phyloP scores from a whole-genome alignment of 2,113 vertebrate species.

The Triplophysa rosa region DNA sequence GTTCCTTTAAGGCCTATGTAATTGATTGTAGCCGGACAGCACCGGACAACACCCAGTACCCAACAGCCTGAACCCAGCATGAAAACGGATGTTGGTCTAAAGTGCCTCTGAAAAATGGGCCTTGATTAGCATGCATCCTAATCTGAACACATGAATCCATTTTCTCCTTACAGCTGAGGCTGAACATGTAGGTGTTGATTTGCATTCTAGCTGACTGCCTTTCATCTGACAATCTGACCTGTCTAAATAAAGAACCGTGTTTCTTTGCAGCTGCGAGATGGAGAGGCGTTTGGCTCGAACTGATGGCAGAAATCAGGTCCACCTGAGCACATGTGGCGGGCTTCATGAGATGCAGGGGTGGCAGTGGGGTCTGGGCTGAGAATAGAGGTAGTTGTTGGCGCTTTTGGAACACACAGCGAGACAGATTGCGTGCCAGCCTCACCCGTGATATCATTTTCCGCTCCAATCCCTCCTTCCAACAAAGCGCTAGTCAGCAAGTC shows the following conservation, averaged over 20 bases:
- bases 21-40: no score
- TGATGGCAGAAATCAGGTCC: background rate
- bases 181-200: constrained; percentile 25
- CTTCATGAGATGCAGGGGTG: background rate
- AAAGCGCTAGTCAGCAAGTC: constrained; percentile 50
- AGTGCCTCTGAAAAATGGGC: background rate
- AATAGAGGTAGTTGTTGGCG: constrained; percentile 35
- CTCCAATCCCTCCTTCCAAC: constrained; percentile 44
- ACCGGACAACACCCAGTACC: no score
- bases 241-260: constrained; percentile 13
- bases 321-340: constrained; percentile 28
- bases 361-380: constrained; percentile 10
- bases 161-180: constrained; percentile 13
- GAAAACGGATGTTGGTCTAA: no score
- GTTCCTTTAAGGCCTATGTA: no score
- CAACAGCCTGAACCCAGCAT: no score
- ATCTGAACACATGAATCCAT: background rate
- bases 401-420: constrained; percentile 32
- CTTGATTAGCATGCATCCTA: background rate
- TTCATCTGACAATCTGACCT: constrained; percentile 31
- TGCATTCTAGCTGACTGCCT: constrained; percentile 27
- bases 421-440: constrained; percentile 21
- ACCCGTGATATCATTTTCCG: constrained; percentile 48
- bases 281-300: background rate
- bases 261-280: constrained; percentile 4